Percentiles rank a stretch among this genome's conserved stretches.
Evolutionary conservation across 2,797 vertebrate genomes (phyloP).

Genomic region (Alectoris magna): DNA sequence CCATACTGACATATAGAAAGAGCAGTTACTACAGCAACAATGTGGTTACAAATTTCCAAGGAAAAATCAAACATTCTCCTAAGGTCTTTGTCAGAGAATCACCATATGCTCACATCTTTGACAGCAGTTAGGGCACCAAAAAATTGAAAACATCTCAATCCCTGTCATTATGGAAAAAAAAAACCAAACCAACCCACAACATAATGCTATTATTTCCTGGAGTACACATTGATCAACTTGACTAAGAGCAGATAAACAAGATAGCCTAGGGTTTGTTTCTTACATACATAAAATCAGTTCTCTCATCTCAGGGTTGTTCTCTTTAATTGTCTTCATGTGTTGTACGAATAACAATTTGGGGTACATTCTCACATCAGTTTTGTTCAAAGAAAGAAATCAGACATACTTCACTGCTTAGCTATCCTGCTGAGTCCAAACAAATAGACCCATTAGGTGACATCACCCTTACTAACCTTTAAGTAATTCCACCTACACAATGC

Average conservation of each 20-base stretch:
- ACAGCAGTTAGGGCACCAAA: background rate
- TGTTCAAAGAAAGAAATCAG: conserved; percentile 6
- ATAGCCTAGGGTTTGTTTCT: background rate
- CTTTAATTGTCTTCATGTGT: conserved; percentile 12
- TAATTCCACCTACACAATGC: conserved; percentile 64
- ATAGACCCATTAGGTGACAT: conserved; percentile 60
- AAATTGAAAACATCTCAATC: background rate
- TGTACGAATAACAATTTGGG: background rate
- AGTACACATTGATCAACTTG: background rate
- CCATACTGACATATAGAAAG: background rate
- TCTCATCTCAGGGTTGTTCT: background rate
- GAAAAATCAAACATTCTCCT: background rate
- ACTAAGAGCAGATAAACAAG: background rate
- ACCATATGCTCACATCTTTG: background rate
- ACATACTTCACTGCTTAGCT: conserved; percentile 63
- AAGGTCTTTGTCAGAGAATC: background rate
- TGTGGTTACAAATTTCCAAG: background rate
- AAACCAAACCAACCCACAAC: no score
- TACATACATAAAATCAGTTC: background rate
- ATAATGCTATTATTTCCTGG: background rate
- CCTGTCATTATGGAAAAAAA: background rate
- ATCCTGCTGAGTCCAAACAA: conserved; percentile 43
- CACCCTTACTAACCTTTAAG: conserved; percentile 65
- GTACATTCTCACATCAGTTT: background rate
- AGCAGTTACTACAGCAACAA: background rate